These are phyloP conservation scores for Tuta absoluta DNA, from an alignment of 2,888 invertebrate species.

Conservation along the genomic window DNA sequence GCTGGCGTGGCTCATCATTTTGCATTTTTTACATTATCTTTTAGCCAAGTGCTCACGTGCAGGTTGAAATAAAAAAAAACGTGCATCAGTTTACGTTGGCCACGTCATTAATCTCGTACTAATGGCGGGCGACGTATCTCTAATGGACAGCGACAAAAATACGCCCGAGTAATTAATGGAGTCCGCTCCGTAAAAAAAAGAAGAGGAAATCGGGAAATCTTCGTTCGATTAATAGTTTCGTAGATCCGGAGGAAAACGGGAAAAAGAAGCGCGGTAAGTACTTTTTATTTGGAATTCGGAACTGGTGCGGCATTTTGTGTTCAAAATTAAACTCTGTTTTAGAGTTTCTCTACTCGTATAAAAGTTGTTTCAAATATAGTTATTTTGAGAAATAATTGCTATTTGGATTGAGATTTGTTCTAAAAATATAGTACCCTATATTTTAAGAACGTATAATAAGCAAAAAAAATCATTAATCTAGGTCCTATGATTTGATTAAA, in stretches of 20 bases:
- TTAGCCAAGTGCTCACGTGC: not conserved
- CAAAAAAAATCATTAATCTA: too few species aligned
- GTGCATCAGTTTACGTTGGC: conserved; percentile 28
- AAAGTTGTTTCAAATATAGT: not conserved
- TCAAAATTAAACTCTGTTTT: conserved; percentile 7
- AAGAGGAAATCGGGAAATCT: conserved; percentile 38
- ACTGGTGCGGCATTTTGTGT: conserved; percentile 1
- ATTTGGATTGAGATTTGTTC: too few species aligned
- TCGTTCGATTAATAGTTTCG: conserved; percentile 28
- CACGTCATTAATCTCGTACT: conserved; percentile 66
- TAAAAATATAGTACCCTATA: too few species aligned
- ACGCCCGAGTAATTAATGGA: conserved; percentile 68
- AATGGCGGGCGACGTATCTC: conserved; percentile 66
- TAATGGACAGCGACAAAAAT: conserved; percentile 74
- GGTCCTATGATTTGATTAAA: too few species aligned
- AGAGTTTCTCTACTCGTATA: not conserved
- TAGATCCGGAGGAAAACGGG: conserved; percentile 8
- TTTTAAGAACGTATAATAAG: too few species aligned
- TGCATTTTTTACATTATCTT: too few species aligned
- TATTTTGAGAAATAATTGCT: conserved; percentile 27
- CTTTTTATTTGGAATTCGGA: conserved; percentile 3
- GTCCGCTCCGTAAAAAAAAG: conserved; percentile 47
- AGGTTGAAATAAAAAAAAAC: not conserved
- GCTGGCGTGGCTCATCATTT: too few species aligned
- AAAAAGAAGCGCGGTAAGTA: not conserved